Conservation (phyloP, 2,888 invertebrate genomes). For the Volucella inflata region DNA sequence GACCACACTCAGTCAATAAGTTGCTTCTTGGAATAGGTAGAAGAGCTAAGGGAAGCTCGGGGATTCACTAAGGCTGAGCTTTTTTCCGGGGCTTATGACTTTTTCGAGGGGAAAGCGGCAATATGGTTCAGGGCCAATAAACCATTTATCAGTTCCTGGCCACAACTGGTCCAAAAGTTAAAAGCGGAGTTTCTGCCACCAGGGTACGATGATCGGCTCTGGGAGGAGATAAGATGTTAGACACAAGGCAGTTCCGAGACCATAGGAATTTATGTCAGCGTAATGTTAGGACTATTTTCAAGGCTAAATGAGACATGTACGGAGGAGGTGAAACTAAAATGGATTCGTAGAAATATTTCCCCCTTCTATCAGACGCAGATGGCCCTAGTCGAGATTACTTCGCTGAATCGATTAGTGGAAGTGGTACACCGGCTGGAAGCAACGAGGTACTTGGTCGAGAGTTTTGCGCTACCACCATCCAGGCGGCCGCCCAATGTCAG, state of each 20-base stretch:
- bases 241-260: conserved; percentile 34
- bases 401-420: neutral
- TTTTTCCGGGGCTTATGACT: conserved; percentile 11
- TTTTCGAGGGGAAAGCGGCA: conserved; percentile 25
- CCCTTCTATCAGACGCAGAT: conserved; percentile 26
- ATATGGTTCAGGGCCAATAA: conserved; percentile 41
- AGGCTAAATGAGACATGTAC: conserved; percentile 5
- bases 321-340: neutral
- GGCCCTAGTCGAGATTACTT: conserved; percentile 12
- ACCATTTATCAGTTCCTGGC: neutral
- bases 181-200: conserved; percentile 38
- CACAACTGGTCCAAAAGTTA: conserved; percentile 4
- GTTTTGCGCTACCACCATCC: conserved; percentile 19
- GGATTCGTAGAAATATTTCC: conserved; percentile 4
- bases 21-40: conserved; percentile 24
- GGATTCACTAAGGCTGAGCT: neutral
- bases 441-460: conserved; percentile 5
- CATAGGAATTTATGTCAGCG: conserved; percentile 37
- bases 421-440: conserved; percentile 11
- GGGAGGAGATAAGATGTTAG: conserved; percentile 32
- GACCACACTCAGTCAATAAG: conserved; percentile 22
- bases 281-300: conserved; percentile 16
- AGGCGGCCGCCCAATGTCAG: conserved; percentile 8
- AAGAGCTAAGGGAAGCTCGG: conserved; percentile 7
- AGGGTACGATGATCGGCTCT: conserved; percentile 35